Evolutionary conservation across 2,113 vertebrate species (phyloP).

Genomic region (Prochilodus magdalenae): DNA sequence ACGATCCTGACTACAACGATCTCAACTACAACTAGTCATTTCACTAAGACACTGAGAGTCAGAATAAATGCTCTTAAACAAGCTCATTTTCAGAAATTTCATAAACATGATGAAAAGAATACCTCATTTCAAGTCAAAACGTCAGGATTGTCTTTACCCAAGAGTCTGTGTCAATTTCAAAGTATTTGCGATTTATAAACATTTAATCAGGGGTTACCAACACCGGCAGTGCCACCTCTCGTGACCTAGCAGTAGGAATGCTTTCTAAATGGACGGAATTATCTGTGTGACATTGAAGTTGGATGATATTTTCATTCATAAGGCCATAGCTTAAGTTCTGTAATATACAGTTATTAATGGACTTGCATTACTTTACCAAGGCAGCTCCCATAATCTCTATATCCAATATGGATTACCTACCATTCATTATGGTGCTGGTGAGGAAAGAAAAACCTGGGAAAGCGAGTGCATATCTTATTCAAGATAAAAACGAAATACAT

Average conservation of each 20-base stretch:
- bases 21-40: conserved; percentile 36
- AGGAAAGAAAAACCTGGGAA: conserved; percentile 45
- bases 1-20: conserved; percentile 67
- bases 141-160: conserved; percentile 71
- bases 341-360: conserved; percentile 83
- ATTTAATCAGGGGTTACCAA: conserved; percentile 62
- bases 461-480: conserved; percentile 55
- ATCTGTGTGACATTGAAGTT: conserved; percentile 50
- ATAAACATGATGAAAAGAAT: neutral
- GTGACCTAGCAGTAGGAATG: conserved; percentile 74
- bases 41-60: neutral
- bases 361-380: conserved; percentile 64
- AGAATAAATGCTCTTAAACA: neutral
- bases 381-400: conserved; percentile 76
- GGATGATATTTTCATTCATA: conserved; percentile 54
- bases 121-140: neutral
- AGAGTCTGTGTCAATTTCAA: conserved; percentile 69
- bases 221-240: conserved; percentile 67
- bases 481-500: conserved; percentile 44
- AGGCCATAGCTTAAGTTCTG: conserved; percentile 74
- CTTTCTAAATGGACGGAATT: conserved; percentile 74
- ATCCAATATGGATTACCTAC: conserved; percentile 99
- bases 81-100: neutral
- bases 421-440: conserved; percentile 69
- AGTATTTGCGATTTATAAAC: conserved; percentile 53